Percentiles rank a stretch among this genome's conserved stretches.
These are phyloP conservation scores for Eupithecia insigniata DNA, from an alignment of 2,888 invertebrate genomes.

Conservation along the genomic window DNA sequence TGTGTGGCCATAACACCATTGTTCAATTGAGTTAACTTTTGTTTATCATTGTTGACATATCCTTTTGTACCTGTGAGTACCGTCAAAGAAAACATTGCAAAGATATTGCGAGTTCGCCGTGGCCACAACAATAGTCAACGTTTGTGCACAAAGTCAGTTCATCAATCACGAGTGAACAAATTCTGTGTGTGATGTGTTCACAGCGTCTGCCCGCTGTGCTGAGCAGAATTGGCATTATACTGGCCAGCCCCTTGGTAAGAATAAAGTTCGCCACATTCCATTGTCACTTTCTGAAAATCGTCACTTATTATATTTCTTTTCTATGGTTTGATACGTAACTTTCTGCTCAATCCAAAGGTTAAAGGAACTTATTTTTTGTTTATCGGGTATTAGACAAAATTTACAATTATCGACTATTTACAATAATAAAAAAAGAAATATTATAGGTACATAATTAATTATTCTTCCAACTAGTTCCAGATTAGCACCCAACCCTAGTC, in stretches of 20 bases:
- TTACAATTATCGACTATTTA: background rate
- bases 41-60: conserved; percentile 37
- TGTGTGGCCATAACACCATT: conserved; percentile 72
- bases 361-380: background rate
- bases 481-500: conserved; percentile 18
- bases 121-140: conserved; percentile 81
- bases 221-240: conserved; percentile 98
- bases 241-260: conserved; percentile 98
- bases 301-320: conserved; percentile 45
- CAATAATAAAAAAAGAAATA: conserved; percentile 29
- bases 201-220: conserved; percentile 98
- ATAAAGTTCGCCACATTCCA: conserved; percentile 75
- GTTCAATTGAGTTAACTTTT: conserved; percentile 46
- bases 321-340: conserved; percentile 28
- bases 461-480: conserved; percentile 11
- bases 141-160: conserved; percentile 78
- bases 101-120: conserved; percentile 53
- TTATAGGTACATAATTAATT: conserved; percentile 25
- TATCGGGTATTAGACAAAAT: background rate
- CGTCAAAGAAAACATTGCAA: conserved; percentile 79
- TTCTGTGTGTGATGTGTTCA: conserved; percentile 88
- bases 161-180: conserved; percentile 83
- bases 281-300: conserved; percentile 77
- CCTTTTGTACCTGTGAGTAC: conserved; percentile 33
- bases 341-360: background rate